A percentile compares a stretch with the other conserved stretches of the same genome.
These are phyloP conservation scores for Cotesia vestalis DNA, from an alignment of 1,140 invertebrate species.

Conservation along the genomic window DNA sequence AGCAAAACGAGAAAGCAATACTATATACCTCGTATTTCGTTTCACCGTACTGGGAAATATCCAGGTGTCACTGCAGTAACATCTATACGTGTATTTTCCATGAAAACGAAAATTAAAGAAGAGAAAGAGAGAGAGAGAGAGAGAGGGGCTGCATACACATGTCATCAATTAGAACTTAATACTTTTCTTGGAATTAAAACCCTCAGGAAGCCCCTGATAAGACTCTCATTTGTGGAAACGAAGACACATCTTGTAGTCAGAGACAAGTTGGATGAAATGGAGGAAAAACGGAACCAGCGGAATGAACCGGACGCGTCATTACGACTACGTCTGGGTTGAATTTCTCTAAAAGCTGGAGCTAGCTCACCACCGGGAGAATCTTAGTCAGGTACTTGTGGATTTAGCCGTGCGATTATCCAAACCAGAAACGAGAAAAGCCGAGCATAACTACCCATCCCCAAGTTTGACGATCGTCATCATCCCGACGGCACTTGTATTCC, in stretches of 20 bases:
- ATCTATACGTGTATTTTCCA: slow-evolving; percentile 25
- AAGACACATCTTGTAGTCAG: background rate
- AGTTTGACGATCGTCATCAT: slow-evolving; percentile 35
- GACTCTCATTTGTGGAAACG: slow-evolving; percentile 1
- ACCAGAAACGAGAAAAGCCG: slow-evolving; percentile 26
- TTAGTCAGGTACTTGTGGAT: slow-evolving; percentile 32
- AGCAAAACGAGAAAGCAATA: background rate
- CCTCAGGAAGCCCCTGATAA: background rate
- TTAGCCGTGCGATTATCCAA: slow-evolving; percentile 32
- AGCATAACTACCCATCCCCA: slow-evolving; percentile 33
- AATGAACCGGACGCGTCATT: slow-evolving; percentile 24
- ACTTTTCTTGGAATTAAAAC: background rate
- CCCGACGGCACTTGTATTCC: background rate
- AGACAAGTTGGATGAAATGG: background rate
- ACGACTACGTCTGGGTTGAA: slow-evolving; percentile 23
- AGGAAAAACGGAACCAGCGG: background rate
- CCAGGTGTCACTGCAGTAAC: slow-evolving; percentile 28
- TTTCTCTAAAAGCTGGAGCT: slow-evolving; percentile 22
- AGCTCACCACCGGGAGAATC: background rate
- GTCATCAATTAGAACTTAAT: background rate
- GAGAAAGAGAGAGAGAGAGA: background rate
- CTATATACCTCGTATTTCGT: background rate
- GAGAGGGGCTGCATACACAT: background rate
- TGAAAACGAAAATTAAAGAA: background rate
- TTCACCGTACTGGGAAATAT: slow-evolving; percentile 26